These are phyloP conservation scores for Eurystomus gularis DNA, from an alignment of 2,113 vertebrate species.

Conservation along the genomic window DNA sequence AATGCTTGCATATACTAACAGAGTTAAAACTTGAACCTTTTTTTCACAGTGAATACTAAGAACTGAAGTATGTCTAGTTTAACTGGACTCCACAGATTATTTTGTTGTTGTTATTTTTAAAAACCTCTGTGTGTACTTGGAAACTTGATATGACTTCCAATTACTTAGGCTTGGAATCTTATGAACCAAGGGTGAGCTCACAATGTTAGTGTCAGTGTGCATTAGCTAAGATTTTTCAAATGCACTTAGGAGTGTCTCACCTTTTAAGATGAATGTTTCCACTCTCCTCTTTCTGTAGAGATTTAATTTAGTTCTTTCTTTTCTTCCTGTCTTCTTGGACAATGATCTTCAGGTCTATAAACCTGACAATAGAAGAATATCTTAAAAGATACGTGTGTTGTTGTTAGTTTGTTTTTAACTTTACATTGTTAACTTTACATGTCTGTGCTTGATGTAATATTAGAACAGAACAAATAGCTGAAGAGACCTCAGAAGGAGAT, in stretches of 20 bases:
- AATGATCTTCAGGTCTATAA: not conserved
- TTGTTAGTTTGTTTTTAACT: not conserved
- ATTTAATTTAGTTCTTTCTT: not conserved
- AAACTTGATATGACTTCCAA: not conserved
- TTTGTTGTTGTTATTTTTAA: not conserved
- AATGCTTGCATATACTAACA: not conserved
- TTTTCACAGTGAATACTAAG: not conserved
- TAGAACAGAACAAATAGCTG: not conserved
- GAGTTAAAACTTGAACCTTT: not conserved
- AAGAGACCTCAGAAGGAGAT: not conserved
- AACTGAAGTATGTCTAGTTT: not conserved
- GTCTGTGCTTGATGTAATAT: not conserved
- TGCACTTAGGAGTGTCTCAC: not conserved
- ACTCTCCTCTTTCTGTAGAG: not conserved
- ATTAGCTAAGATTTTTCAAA: not conserved
- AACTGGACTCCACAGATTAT: not conserved
- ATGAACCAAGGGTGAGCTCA: not conserved
- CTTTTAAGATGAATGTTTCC: not conserved
- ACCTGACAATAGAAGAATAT: not conserved
- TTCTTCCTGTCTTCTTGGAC: not conserved
- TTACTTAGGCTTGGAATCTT: not conserved
- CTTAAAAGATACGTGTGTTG: not conserved
- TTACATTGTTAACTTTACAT: not conserved
- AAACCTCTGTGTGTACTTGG: not conserved
- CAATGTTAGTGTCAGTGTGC: not conserved